Evolutionary conservation across 2,113 vertebrate genomes (phyloP).

Genomic region (Mesoclemmys tuberculata): DNA sequence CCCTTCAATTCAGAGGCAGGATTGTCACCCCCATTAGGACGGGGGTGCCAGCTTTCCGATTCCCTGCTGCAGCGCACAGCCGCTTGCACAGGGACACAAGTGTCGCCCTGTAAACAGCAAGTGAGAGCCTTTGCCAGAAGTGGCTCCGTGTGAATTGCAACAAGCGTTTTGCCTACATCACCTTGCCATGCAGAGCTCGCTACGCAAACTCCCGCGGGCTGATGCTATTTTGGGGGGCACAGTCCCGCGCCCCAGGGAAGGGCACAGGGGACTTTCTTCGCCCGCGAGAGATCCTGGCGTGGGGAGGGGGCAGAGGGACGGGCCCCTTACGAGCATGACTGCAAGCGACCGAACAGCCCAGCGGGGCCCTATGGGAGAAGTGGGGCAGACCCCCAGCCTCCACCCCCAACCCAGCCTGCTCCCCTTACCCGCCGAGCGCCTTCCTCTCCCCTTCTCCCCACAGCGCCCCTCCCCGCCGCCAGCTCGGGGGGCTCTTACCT

Average conservation of each 20-base stretch:
- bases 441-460: neutral
- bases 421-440: neutral
- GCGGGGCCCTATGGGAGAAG: neutral
- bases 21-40: neutral
- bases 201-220: too few relatives aligned
- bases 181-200: too few relatives aligned
- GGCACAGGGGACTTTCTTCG: too few relatives aligned
- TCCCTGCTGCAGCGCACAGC: neutral
- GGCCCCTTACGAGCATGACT: too few relatives aligned
- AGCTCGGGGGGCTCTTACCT: neutral
- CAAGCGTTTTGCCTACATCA: too few relatives aligned
- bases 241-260: neutral
- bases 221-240: too few relatives aligned
- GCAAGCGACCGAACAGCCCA: too few relatives aligned
- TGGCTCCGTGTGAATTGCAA: too few relatives aligned
- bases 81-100: too few relatives aligned
- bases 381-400: neutral
- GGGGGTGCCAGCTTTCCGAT: neutral
- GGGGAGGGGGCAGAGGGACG: too few relatives aligned
- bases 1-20: neutral
- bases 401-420: neutral
- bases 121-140: too few relatives aligned
- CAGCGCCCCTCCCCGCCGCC: accelerated
- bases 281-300: neutral
- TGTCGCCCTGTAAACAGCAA: too few relatives aligned